phyloP scores from a whole-genome alignment of 2,797 vertebrate species.

The Myotis planiceps region DNA sequence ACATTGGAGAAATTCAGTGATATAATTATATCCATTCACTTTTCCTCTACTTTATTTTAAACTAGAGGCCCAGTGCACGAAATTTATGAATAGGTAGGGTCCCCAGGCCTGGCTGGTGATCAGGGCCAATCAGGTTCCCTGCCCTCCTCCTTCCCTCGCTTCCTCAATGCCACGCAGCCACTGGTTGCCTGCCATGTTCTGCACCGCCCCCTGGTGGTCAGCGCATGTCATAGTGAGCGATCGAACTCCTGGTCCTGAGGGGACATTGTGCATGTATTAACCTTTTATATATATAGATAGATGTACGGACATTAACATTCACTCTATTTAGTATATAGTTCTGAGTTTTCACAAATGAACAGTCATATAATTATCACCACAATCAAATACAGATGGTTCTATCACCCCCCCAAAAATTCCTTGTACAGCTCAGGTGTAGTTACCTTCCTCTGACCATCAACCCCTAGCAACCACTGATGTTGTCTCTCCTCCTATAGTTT shows the following conservation, averaged over 20 bases:
- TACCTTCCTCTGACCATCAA: not conserved
- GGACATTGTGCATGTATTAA: too few relatives aligned
- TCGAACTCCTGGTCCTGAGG: too few relatives aligned
- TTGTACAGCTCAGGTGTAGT: not conserved
- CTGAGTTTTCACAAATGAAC: not conserved
- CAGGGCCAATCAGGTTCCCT: too few relatives aligned
- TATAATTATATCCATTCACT: not conserved
- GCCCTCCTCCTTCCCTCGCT: too few relatives aligned
- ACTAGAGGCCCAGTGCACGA: not conserved
- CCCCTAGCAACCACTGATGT: not conserved
- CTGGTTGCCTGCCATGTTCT: too few relatives aligned
- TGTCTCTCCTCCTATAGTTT: not conserved
- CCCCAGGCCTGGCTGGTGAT: too few relatives aligned
- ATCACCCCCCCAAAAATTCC: not conserved
- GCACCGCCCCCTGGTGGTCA: too few relatives aligned
- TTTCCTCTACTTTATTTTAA: not conserved
- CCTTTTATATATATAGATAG: too few relatives aligned
- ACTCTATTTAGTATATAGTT: not conserved
- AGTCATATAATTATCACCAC: not conserved
- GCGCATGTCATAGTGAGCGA: too few relatives aligned
- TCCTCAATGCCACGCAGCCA: fast-evolving
- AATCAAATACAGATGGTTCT: not conserved
- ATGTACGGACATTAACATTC: not conserved
- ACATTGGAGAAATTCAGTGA: not conserved
- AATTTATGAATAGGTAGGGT: too few relatives aligned